These are phyloP conservation scores for Phylloscopus trochiloides DNA, from an alignment of 2,113 vertebrate species.

Conservation along the genomic window DNA sequence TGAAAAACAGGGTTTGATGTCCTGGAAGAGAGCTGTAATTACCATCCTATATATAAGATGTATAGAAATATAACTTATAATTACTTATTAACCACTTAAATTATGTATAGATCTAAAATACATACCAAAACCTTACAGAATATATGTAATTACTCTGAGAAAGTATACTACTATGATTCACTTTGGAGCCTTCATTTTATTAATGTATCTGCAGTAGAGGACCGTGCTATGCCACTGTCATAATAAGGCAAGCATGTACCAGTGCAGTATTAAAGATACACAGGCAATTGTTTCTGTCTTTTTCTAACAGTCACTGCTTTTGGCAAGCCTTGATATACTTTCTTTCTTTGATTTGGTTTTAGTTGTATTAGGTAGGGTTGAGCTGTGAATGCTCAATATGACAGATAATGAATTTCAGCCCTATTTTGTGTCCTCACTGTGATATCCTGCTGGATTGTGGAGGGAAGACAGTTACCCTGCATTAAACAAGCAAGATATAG, in stretches of 20 bases:
- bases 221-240: neutral
- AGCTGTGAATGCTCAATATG: neutral
- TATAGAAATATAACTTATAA: neutral
- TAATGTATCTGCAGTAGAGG: neutral
- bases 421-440: neutral
- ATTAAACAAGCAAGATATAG: neutral
- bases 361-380: neutral
- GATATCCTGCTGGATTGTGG: neutral
- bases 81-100: neutral
- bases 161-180: neutral
- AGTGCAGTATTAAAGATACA: neutral
- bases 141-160: neutral
- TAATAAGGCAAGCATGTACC: neutral
- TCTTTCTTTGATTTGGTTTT: neutral
- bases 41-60: neutral
- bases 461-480: neutral
- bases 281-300: neutral
- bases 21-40: neutral
- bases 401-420: neutral
- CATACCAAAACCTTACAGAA: neutral
- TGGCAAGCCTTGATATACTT: neutral
- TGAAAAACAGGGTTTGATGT: neutral
- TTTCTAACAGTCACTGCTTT: neutral
- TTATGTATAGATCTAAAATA: neutral
- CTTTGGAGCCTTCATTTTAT: neutral